Base-by-base conservation (phyloP, 1,140 invertebrate species). In the Ceratitis capitata region DNA sequence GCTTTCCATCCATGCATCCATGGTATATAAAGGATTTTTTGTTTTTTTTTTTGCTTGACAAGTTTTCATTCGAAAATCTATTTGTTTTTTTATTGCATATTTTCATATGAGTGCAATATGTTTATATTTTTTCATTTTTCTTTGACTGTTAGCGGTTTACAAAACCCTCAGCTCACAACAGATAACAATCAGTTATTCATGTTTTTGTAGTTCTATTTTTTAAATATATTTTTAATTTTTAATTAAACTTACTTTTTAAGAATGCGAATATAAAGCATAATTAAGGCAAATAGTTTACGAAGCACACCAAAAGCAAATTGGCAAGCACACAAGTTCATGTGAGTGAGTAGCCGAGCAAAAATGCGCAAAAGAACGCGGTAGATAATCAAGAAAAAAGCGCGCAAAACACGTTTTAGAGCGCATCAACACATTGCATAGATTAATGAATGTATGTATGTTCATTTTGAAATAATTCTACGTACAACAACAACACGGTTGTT, bases 401-500 rank as follows among this genome's bases (percentile, higher is more conserved):
- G 69, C 35, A 78, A 78, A 78, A 78, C 69, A 69, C 64, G 64
- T 69, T 69, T 69, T 4, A 35, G 69, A 78, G 69, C 35, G 69
- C 69, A 78, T 78, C 69, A 78, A 23, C 39, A 42, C 39, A 78
- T 47, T n/a, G n/a, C 39, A 45, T 45, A 26, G 35, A 7, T 12
- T 12, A 78, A 78, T 23, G 5, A 14, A 78, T 45, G n/a, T 45
- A 78, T 26, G 39, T 19, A 78, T 19, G 23, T 74, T 39, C 6
- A 42, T 14, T n/a, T n/a, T n/a, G n/a, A n/a, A n/a, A n/a, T n/a
- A n/a, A n/a, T n/a, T n/a, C n/a, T n/a, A n/a, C n/a, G n/a, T n/a
- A n/a, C n/a, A 45, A 69, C 39, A 64, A 26, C n/a, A 64, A 9
- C 19, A 16, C 69, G 23, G 39, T 78, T 10, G 23, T 5, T 64